Evolutionary conservation across 2,888 invertebrate species (phyloP).

Genomic region (Andrena praecox): DNA sequence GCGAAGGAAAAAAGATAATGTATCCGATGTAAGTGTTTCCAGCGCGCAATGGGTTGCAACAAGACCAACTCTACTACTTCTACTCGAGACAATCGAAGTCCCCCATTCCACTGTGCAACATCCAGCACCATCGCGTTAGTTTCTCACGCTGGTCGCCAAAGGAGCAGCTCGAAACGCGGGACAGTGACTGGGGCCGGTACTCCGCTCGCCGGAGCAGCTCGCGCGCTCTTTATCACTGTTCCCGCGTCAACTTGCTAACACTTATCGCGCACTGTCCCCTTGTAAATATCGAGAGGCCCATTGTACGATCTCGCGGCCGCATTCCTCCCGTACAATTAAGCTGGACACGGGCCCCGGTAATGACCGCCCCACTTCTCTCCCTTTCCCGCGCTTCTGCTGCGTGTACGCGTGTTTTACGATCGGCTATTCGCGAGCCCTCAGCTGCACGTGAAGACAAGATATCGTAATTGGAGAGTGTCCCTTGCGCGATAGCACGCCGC

Average conservation of each 20-base stretch:
- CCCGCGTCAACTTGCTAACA: conserved; percentile 42
- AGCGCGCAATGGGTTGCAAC: not conserved
- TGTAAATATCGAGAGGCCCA: conserved; percentile 60
- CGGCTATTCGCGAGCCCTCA: conserved; percentile 47
- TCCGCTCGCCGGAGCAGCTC: not conserved
- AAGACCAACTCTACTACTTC: not conserved
- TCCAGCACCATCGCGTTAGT: conserved; percentile 4
- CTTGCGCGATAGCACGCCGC: conserved; percentile 44
- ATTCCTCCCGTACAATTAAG: conserved; percentile 62
- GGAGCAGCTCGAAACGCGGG: not conserved
- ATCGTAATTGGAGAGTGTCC: conserved; percentile 69
- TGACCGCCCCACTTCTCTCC: conserved; percentile 35
- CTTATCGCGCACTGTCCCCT: conserved; percentile 57
- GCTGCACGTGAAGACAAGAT: conserved; percentile 66
- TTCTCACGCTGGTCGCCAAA: conserved; percentile 1
- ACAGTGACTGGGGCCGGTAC: not conserved
- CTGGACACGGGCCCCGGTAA: conserved; percentile 51
- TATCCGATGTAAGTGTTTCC: not conserved
- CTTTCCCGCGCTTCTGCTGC: conserved; percentile 20
- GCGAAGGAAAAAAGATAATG: not conserved
- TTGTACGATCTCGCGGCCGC: conserved; percentile 51
- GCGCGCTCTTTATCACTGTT: conserved; percentile 31
- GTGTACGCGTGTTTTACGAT: conserved; percentile 50
- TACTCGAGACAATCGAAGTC: not conserved
- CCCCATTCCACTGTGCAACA: not conserved